Evolutionary conservation across 2,113 vertebrate species (phyloP).

Genomic region (Hippocampus comes): DNA sequence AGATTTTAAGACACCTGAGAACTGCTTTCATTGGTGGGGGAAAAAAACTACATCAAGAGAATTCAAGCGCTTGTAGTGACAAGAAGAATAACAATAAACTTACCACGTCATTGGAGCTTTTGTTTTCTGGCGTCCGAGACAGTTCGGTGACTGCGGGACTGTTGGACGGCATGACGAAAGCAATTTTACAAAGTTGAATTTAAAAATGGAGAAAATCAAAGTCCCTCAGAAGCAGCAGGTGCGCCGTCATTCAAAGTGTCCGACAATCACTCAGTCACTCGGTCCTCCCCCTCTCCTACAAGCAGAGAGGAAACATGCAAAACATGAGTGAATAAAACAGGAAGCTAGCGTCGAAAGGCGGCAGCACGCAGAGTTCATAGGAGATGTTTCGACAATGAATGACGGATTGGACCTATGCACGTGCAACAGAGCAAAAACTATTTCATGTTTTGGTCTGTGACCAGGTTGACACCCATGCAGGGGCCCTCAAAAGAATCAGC

Average conservation of each 20-base stretch:
- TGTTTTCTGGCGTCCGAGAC: conserved; percentile 56
- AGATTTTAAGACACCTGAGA: not conserved
- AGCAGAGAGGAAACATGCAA: conserved; percentile 20
- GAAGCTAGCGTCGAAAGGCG: conserved; percentile 14
- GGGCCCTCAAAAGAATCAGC: conserved; percentile 10
- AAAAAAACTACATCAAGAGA: not conserved
- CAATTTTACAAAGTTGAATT: conserved; percentile 31
- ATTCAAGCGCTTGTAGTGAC: not conserved
- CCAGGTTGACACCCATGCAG: conserved; percentile 21
- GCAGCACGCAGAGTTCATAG: conserved; percentile 5
- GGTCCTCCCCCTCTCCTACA: conserved; percentile 45
- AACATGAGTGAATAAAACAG: conserved; percentile 14
- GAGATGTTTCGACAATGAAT: conserved; percentile 11
- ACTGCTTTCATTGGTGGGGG: not conserved
- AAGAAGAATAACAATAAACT: conserved; percentile 17
- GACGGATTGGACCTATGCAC: conserved; percentile 3
- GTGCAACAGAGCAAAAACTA: conserved; percentile 15
- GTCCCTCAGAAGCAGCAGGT: conserved; percentile 50
- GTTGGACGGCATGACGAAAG: conserved; percentile 69
- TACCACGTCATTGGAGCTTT: conserved; percentile 56
- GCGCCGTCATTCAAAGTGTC: conserved; percentile 57
- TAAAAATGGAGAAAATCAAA: conserved; percentile 46
- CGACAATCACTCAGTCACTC: conserved; percentile 18
- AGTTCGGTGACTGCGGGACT: conserved; percentile 53
- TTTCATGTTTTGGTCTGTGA: conserved; percentile 5